Evolutionary conservation across 2,797 vertebrate species (phyloP), one percentile per base, ranked within the genome.

Genomic region (Emydoidea blandingii): DNA sequence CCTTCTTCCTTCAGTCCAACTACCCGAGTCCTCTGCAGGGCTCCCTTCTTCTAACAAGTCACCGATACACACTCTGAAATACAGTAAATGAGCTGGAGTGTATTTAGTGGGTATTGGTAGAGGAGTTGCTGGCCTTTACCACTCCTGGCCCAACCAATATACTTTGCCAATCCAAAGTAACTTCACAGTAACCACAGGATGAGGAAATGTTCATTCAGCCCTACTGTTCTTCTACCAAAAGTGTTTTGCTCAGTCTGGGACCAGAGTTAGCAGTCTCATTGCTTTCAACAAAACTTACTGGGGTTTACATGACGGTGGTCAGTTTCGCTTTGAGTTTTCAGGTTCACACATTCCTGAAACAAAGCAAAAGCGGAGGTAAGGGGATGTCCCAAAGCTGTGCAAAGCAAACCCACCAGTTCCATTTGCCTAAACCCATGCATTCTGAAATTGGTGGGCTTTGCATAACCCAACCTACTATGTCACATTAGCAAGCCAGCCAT

Each of bases 361-460:
- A 68, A 92, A 92, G 91, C 65, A 91, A 95, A 93, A 85, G 79
- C 23, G 84, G 87, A 34, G 76, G 54, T 27, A 87, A 68, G 97
- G 96, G 96, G 91, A 91, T 87, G 95, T 50, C 95, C 96, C 95
- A 85, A 56, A 62, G 88, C 16, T 12, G 80, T 89, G 88, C 72
- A 80, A 53, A 93, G 74, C 23, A 27, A 95, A 62, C 86, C 41
- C 0, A 0, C 86, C 89, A 87, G 86, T 85, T 92, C 91, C 25
- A 0, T 81, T 96, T 95, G 97, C 94, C 93, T 97, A 95, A 96
- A 90, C 68, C 79, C n/a, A 91, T 94, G 97, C 95, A 97, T 96
- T 95, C 68, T 84, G 86, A 62, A 86, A 56, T 0, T 87, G 78
- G 23, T 95, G 93, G 52, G 85, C 79, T 97, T 92, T 95, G 83